Base-by-base conservation (phyloP, 2,888 invertebrate species). In the Strigamia crassipes region DNA sequence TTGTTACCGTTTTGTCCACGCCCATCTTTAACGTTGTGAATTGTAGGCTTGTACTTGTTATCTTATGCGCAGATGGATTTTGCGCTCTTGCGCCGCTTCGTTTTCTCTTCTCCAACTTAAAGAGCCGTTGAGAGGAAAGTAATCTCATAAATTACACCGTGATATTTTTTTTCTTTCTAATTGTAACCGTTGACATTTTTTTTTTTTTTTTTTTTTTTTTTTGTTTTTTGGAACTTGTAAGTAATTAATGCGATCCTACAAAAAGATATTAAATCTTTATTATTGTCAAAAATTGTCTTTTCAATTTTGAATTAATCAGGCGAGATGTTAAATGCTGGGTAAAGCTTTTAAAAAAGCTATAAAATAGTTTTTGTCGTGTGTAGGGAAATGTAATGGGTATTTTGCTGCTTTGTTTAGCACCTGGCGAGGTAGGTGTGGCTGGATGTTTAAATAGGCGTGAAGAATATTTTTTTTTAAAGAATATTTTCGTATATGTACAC, bases 351-450 rank as follows among this genome's bases (percentile, higher is more conserved):
- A 27, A 23, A 66, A 10, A 66, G 9, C 4, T 27, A 15, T 21
- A 66, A 66, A 66, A 66, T 23, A 27, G 23, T 66, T 23, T 66
- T 66, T 27, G 27, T 66, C 27, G 27, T 2, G 66, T 66, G 66
- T 66, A 66, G 27, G 27, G 21, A 27, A 66, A 27, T 23, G 66
- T 15, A 66, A 61, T 61, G 23, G 27, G 66, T 23, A 13, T 27
- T 66, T 66, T 66, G 66, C 66, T 66, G 66, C 66, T 66, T 31
- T 66, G 66, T 66, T 66, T 66, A 66, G 66, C 66, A 66, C 66
- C 66, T 66, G 31, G 66, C 27, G 31, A 66, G 27, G 66, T 66
- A 66, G 66, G 66, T 66, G 66, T 23, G 31, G 66, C 27, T 66
- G 66, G 61, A 23, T 31, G 66, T 66, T 66, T 23, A 66, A 66